These are phyloP conservation scores for Leptogaster cylindrica DNA, from an alignment of 2,888 invertebrate species.

Conservation along the genomic window DNA sequence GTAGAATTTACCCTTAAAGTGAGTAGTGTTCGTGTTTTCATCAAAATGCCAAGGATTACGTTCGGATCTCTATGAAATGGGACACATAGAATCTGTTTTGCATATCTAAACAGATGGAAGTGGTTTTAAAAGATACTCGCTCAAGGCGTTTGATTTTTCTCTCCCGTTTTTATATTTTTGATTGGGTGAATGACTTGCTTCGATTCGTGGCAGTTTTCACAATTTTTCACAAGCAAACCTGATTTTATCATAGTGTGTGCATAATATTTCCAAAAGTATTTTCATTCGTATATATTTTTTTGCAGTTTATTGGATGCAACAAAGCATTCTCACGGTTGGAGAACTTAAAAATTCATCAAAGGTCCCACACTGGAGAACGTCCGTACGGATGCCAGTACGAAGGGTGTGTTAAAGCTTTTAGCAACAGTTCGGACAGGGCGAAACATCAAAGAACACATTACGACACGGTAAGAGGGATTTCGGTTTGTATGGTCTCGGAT, in stretches of 20 bases:
- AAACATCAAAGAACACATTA: slow-evolving; percentile 99
- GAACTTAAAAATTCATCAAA: slow-evolving; percentile 96
- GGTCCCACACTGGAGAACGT: slow-evolving; percentile 94
- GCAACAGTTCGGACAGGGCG: slow-evolving; percentile 97
- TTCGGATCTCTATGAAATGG: slow-evolving; percentile 20
- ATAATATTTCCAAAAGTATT: background rate
- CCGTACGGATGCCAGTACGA: slow-evolving; percentile 94
- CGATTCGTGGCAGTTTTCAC: slow-evolving; percentile 9
- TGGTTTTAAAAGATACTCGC: slow-evolving; percentile 1
- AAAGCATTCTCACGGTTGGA: slow-evolving; percentile 97
- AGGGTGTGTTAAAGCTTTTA: slow-evolving; percentile 94
- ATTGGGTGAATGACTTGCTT: slow-evolving; percentile 26
- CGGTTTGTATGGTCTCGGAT: too few species aligned
- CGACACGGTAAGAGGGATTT: slow-evolving; percentile 78
- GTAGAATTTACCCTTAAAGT: slow-evolving; percentile 1
- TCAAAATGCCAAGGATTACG: slow-evolving; percentile 45
- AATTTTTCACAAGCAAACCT: background rate
- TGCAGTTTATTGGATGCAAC: slow-evolving; percentile 89
- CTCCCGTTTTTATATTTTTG: background rate
- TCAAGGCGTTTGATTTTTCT: slow-evolving; percentile 6
- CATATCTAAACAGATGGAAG: slow-evolving; percentile 35
- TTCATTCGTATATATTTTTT: slow-evolving; percentile 50
- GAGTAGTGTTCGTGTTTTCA: slow-evolving; percentile 43
- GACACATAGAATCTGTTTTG: slow-evolving; percentile 39
- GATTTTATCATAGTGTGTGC: background rate